Conservation (phyloP, 2,113 vertebrate genomes). For the Amphiprion ocellaris region DNA sequence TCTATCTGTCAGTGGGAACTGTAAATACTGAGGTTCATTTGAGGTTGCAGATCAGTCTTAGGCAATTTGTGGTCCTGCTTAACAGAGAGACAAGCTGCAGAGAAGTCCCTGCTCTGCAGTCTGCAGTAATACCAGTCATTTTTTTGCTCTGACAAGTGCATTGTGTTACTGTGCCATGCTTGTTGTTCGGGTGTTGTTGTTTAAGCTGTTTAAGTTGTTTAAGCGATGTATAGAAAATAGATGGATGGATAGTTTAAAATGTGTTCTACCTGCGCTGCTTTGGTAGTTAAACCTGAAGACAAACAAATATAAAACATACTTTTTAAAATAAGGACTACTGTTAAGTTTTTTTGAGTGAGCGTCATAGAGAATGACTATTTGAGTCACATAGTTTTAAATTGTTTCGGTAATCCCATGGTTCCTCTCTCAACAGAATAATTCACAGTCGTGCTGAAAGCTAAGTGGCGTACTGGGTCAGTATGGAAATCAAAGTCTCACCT, state of each 20-base stretch:
- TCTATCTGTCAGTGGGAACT: conserved; percentile 14
- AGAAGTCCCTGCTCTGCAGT: conserved; percentile 11
- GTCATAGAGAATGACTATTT: not conserved
- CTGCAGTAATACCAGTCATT: not conserved
- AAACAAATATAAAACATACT: not conserved
- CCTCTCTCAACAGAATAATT: conserved; percentile 8
- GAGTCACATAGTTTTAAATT: conserved; percentile 3
- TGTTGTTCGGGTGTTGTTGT: no score
- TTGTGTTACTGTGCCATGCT: conserved; percentile 12
- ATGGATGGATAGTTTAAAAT: not conserved
- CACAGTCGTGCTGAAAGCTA: conserved; percentile 1
- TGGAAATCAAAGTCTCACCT: not conserved
- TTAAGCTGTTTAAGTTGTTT: no score
- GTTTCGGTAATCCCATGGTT: not conserved
- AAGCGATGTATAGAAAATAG: no score
- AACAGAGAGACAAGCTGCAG: not conserved
- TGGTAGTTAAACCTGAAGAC: not conserved
- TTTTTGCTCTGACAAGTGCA: not conserved
- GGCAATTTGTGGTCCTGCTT: not conserved
- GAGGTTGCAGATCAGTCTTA: not conserved
- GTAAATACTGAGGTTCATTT: conserved; percentile 24
- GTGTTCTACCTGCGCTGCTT: not conserved
- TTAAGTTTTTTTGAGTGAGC: not conserved
- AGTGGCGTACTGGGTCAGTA: conserved; percentile 23
- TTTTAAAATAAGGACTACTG: not conserved